Percentiles rank a stretch among this genome's conserved stretches.
These are phyloP conservation scores for Eupeodes latifasciatus DNA, from an alignment of 2,888 invertebrate species.

Conservation along the genomic window DNA sequence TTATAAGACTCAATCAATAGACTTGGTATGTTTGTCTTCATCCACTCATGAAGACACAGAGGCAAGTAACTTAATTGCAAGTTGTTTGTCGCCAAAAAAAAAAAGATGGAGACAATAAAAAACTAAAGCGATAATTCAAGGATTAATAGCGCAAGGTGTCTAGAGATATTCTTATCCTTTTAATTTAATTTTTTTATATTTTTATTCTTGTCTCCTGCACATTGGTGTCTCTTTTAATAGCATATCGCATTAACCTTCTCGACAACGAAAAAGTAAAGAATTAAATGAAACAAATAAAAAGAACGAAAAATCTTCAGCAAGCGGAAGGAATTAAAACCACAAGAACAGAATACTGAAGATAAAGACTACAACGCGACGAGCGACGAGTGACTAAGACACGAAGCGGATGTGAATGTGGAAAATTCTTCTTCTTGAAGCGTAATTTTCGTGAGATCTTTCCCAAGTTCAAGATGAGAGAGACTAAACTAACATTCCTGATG, in stretches of 20 bases:
- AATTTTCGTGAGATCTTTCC: constrained; percentile 63
- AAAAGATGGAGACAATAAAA: constrained; percentile 53
- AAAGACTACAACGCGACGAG: no score
- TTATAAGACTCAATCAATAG: background rate
- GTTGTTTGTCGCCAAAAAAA: constrained; percentile 72
- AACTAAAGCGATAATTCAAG: constrained; percentile 73
- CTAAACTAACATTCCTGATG: constrained; percentile 31
- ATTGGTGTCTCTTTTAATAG: constrained; percentile 58
- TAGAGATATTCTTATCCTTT: constrained; percentile 53
- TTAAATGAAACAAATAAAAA: background rate
- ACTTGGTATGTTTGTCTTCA: background rate
- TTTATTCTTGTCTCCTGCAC: background rate
- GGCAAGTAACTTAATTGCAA: constrained; percentile 66
- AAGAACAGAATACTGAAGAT: constrained; percentile 4
- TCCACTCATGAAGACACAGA: background rate
- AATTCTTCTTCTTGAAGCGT: constrained; percentile 39
- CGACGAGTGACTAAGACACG: background rate
- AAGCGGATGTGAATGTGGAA: constrained; percentile 34
- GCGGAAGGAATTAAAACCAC: constrained; percentile 66
- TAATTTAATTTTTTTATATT: constrained; percentile 9
- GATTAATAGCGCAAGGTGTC: constrained; percentile 74
- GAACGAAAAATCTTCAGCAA: constrained; percentile 38
- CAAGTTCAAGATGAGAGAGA: constrained; percentile 52
- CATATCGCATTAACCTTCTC: constrained; percentile 63
- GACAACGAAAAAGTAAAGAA: constrained; percentile 12